Percentiles rank a stretch among this genome's conserved stretches.
phyloP scores from a whole-genome alignment of 2,797 vertebrate genomes.

The Halcyon smyrnensis region DNA sequence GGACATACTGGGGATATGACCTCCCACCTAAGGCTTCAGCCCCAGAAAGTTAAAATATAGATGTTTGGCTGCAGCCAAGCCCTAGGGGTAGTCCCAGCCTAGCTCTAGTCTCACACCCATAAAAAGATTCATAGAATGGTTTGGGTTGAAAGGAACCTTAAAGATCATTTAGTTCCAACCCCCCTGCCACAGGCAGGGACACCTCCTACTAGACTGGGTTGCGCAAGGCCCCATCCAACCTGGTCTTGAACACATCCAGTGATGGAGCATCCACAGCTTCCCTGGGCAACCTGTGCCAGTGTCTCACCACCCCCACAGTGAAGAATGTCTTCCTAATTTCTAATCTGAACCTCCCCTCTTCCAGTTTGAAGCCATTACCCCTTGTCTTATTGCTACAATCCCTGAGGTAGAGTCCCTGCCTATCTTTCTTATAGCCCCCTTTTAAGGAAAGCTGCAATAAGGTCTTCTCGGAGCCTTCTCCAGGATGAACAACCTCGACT shows the following conservation, averaged over 20 bases:
- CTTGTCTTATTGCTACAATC: background rate
- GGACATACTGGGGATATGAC: background rate
- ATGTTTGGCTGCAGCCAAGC: background rate
- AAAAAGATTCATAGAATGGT: background rate
- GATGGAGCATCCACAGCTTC: background rate
- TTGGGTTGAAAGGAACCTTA: background rate
- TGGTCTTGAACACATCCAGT: background rate
- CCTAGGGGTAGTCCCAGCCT: background rate
- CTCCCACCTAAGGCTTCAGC: background rate
- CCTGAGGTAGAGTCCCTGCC: background rate
- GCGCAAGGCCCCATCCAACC: background rate
- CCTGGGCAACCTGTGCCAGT: background rate
- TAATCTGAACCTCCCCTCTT: background rate
- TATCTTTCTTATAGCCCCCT: background rate
- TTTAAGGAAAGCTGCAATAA: background rate
- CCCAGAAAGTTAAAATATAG: background rate
- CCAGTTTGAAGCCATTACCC: background rate
- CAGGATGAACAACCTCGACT: background rate
- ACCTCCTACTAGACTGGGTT: background rate
- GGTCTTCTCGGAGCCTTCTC: background rate
- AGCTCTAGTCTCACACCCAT: background rate
- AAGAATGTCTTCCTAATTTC: background rate
- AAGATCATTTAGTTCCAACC: background rate
- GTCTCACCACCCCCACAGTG: background rate
- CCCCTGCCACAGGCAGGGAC: too few relatives aligned